phyloP scores from a whole-genome alignment of 1,140 invertebrate genomes.

The Chironomus tepperi region DNA sequence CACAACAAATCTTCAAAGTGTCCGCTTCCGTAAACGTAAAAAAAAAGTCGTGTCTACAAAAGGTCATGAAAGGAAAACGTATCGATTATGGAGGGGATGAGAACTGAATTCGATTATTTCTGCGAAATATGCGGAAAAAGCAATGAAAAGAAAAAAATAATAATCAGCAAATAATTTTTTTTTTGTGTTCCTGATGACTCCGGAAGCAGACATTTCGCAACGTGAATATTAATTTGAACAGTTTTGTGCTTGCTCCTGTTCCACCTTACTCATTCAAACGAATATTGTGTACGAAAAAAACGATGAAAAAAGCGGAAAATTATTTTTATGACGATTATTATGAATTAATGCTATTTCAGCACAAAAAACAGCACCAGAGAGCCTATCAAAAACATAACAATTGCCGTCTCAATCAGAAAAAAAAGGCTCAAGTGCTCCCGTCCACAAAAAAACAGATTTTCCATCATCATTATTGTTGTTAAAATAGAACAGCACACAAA shows the following conservation, averaged over 20 bases:
- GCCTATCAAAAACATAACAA: slow-evolving; percentile 8
- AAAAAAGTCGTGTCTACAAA: no score
- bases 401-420: slow-evolving; percentile 4
- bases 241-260: background rate
- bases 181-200: background rate
- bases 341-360: slow-evolving; percentile 8
- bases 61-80: no score
- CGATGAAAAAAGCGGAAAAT: background rate
- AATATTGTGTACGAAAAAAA: background rate
- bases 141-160: background rate
- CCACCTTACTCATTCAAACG: background rate
- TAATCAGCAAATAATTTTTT: background rate
- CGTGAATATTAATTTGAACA: slow-evolving; percentile 3
- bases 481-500: no score
- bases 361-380: background rate
- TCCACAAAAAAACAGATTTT: slow-evolving; percentile 1
- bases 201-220: background rate
- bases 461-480: slow-evolving; percentile 1
- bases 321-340: slow-evolving; percentile 9
- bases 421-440: slow-evolving; percentile 12
- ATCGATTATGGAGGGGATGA: no score
- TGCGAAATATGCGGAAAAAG: no score
- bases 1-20: no score
- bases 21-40: no score
- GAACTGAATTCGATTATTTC: no score